Base-by-base conservation (phyloP, 1,140 invertebrate genomes). In the Zaprionus capensis region DNA sequence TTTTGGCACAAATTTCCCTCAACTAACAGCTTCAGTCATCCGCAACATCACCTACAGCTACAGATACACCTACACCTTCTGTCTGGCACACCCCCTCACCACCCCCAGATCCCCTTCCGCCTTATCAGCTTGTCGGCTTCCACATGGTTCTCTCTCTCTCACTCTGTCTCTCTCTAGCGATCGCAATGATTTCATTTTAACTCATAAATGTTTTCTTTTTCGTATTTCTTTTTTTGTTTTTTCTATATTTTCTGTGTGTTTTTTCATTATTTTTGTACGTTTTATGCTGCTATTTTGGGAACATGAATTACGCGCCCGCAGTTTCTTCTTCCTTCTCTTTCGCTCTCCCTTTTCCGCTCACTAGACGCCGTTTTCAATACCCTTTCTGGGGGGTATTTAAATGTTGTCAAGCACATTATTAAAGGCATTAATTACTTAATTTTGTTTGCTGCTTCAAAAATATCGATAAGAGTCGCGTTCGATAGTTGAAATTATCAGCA, bases 151-250 rank as follows among this genome's bases (percentile, higher is more conserved):
- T 22, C 24, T 22, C 57, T 11, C 38, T 57, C 56, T 46, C 61
- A 59, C 51, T 17, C 61, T 28, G 6, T 36, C 44, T 63, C 34
- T 20, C 41, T 61, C 62, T 71, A 34, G 61, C 62, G 62, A 44
- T 36, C 73, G 82, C 84, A 66, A 81, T 87, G 84, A 87, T 87
- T 90, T 87, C 76, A 86, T 87, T 87, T 57, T 55, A 57, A 36
- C 65, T 81, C 76, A 80, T 80, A 80, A 73, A 82, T 86, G 82
- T 87, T 83, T 87, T 83, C 69, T 74, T 87, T 82, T 70, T 57
- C 36, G 53, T 46, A 70, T 46, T 87, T 83, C 82, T 82, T 69
- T 87, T 82, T 70, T 57, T 31, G 41, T 51, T 74, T 66, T 66
- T 73, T 77, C 61, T 66, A 41, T 71, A 34, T 65, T 62, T 44